phyloP scores from a whole-genome alignment of 2,797 vertebrate species.

The Gobio occitaniae region DNA sequence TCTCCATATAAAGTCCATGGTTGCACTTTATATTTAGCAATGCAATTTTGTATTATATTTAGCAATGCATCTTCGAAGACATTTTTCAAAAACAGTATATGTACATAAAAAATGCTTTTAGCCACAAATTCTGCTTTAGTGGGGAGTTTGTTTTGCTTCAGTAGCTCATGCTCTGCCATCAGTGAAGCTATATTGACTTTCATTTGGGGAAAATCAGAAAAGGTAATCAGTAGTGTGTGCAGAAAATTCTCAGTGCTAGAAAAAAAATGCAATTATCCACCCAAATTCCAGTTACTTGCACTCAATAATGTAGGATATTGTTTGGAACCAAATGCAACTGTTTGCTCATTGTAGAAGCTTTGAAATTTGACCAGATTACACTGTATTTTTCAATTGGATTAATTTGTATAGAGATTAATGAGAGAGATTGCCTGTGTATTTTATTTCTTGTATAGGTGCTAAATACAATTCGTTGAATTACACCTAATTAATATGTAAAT shows the following conservation, averaged over 20 bases:
- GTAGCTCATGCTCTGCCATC: conserved; percentile 18
- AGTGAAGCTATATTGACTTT: conserved; percentile 17
- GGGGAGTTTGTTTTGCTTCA: not conserved
- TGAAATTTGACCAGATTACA: conserved; percentile 48
- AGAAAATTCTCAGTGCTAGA: conserved; percentile 25
- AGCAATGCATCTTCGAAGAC: not conserved
- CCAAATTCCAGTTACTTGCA: conserved; percentile 36
- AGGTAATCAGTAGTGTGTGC: conserved; percentile 19
- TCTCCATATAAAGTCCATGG: not conserved
- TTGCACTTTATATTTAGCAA: not conserved
- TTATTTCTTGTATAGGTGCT: conserved; percentile 11
- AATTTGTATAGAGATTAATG: conserved; percentile 40
- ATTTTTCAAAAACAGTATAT: not conserved
- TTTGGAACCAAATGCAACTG: conserved; percentile 20
- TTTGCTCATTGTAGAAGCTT: conserved; percentile 44
- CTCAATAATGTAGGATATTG: conserved; percentile 7
- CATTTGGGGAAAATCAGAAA: conserved; percentile 19
- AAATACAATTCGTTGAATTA: conserved; percentile 17
- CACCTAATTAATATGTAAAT: conserved; percentile 42
- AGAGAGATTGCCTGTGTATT: conserved; percentile 9
- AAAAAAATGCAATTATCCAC: conserved; percentile 47
- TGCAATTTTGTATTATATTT: not conserved
- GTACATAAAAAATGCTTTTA: not conserved
- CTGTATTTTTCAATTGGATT: conserved; percentile 37
- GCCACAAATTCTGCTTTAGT: not conserved